These are phyloP conservation scores for Apomyelois bistriatella DNA, from an alignment of 2,888 invertebrate species.

Conservation along the genomic window DNA sequence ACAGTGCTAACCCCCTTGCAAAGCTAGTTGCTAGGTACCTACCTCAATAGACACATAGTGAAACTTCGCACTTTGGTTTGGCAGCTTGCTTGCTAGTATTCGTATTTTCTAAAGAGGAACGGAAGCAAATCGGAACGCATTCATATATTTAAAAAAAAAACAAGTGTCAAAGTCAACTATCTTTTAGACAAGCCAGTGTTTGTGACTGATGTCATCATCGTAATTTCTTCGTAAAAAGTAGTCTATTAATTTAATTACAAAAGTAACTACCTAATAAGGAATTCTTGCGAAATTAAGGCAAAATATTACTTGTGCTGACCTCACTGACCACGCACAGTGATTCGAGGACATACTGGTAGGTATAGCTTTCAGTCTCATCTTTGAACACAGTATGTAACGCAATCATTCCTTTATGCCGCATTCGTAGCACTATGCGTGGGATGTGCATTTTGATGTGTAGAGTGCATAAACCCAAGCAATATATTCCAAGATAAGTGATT, in stretches of 20 bases:
- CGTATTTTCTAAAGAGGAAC: no score
- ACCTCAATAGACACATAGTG: no score
- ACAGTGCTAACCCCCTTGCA: no score
- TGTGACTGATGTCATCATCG: conserved; percentile 58
- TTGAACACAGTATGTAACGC: conserved; percentile 28
- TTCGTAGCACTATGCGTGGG: conserved; percentile 66
- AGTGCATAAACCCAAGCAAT: not conserved
- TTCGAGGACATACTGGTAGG: conserved; percentile 49
- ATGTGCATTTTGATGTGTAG: conserved; percentile 34
- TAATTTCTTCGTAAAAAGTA: conserved; percentile 22
- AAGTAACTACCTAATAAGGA: conserved; percentile 13
- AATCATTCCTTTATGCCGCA: conserved; percentile 40
- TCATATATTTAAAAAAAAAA: not conserved
- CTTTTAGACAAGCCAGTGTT: conserved; percentile 1
- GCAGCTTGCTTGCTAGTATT: no score
- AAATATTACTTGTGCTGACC: conserved; percentile 5
- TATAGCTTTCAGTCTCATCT: conserved; percentile 39
- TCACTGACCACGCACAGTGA: conserved; percentile 25
- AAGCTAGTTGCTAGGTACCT: no score
- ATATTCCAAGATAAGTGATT: not conserved
- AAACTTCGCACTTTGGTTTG: no score
- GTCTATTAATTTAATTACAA: conserved; percentile 29
- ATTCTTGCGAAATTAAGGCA: conserved; percentile 5
- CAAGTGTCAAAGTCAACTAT: not conserved
- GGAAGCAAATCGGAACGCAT: no score